Base-by-base conservation (phyloP, 2,888 invertebrate species). In the Schrankia costaestrigalis region DNA sequence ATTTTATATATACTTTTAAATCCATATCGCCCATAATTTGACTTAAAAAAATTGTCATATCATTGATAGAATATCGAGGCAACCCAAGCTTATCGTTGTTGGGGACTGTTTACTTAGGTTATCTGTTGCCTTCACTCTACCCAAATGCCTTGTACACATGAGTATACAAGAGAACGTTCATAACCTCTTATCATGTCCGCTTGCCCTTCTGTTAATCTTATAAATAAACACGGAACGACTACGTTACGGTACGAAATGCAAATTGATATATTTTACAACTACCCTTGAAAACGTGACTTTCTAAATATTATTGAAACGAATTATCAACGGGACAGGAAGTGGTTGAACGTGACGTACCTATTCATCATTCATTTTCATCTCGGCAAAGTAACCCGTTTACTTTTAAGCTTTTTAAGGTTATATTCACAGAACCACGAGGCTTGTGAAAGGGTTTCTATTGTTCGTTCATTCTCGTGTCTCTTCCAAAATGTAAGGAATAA, bases 251-350 rank as follows among this genome's bases (percentile, higher is more conserved):
- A 41, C 42, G 33, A 43, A 63, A 65, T 63, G 63, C 62, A 56
- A 52, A 65, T 64, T 56, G 60, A 58, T 57, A 60, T 65, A 65
- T 67, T 68, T 56, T 52, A 57, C 50, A 46, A 41, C 56, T 67
- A 64, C 56, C 74, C 73, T 74, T 77, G 72, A 68, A 70, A 60
- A 67, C 56, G 64, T 69, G 66, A 64, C 70, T 72, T 70, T 71
- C 56, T 48, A 60, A 65, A 68, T 59, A 60, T 58, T 49, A n/a
- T n/a, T n/a, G n/a, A n/a, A n/a, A 52, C 36, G 40, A 46, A 27
- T 43, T 26, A 47, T 52, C 54, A 48, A 46, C 41, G 35, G 31
- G 40, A 30, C 60, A 65, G 73, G 72, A 74, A 68, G 56, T 51
- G 59, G 56, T n/a, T n/a, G n/a, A n/a, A 62, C 41, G 33, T 56